These are phyloP conservation scores for Tipula helvola DNA, from an alignment of 2,888 invertebrate genomes.

Conservation along the genomic window DNA sequence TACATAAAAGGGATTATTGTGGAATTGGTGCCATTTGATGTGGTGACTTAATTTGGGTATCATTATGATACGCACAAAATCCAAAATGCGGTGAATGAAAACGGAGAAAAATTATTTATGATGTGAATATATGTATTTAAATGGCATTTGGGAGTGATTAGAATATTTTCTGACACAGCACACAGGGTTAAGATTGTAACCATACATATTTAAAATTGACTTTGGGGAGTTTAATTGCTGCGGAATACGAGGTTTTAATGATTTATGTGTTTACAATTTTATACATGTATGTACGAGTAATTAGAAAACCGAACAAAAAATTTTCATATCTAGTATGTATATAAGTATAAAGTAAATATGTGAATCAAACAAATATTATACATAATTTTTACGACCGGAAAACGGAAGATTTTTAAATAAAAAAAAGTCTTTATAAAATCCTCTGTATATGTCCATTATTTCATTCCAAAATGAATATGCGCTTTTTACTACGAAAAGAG, in stretches of 20 bases:
- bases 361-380: not conserved
- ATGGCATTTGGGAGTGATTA: not conserved
- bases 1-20: not conserved
- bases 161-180: not conserved
- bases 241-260: not conserved
- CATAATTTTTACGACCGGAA: not conserved
- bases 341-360: no score
- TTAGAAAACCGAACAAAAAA: not conserved
- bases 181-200: not conserved
- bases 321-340: not conserved
- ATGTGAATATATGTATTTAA: not conserved
- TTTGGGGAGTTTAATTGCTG: not conserved
- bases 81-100: not conserved
- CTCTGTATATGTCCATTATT: no score
- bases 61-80: not conserved
- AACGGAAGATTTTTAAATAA: no score
- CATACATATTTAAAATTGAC: not conserved
- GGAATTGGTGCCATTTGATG: not conserved
- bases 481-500: no score
- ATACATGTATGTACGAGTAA: not conserved
- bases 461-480: no score
- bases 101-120: not conserved
- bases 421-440: no score
- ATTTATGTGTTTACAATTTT: not conserved
- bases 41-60: not conserved